These are phyloP conservation scores for Napeogenes inachia DNA, from an alignment of 2,888 invertebrate genomes.

Conservation along the genomic window DNA sequence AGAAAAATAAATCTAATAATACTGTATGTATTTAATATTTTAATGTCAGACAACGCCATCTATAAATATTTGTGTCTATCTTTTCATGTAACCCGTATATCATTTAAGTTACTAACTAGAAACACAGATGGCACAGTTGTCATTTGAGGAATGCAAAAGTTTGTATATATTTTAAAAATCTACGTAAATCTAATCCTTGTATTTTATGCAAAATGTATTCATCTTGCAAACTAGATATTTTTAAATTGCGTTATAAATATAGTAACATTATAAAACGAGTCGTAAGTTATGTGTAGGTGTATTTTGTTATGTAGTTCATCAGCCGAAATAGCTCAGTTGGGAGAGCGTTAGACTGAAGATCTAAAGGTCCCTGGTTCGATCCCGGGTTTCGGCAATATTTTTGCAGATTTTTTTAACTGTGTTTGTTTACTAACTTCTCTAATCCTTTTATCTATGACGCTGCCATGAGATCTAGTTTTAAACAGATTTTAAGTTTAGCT, in stretches of 20 bases:
- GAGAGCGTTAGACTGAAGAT: slow-evolving; percentile 83
- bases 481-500: no score
- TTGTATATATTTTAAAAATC: no score
- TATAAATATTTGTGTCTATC: slow-evolving; percentile 14
- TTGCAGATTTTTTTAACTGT: slow-evolving; percentile 20
- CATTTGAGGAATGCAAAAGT: background rate
- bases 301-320: slow-evolving; percentile 21
- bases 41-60: slow-evolving; percentile 34
- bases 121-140: slow-evolving; percentile 21
- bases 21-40: no score
- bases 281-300: slow-evolving; percentile 32
- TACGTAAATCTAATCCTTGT: no score
- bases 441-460: background rate
- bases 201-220: no score
- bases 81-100: background rate
- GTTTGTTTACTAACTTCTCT: background rate
- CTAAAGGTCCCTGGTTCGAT: slow-evolving; percentile 85
- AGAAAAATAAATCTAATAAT: no score
- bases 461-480: background rate
- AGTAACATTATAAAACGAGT: no score
- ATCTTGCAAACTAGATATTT: no score
- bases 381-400: slow-evolving; percentile 80
- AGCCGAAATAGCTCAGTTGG: slow-evolving; percentile 82
- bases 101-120: slow-evolving; percentile 7
- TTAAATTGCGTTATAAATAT: no score